Evolutionary conservation across 1,140 invertebrate species (phyloP).

Genomic region (Fragariocoptes setiger): DNA sequence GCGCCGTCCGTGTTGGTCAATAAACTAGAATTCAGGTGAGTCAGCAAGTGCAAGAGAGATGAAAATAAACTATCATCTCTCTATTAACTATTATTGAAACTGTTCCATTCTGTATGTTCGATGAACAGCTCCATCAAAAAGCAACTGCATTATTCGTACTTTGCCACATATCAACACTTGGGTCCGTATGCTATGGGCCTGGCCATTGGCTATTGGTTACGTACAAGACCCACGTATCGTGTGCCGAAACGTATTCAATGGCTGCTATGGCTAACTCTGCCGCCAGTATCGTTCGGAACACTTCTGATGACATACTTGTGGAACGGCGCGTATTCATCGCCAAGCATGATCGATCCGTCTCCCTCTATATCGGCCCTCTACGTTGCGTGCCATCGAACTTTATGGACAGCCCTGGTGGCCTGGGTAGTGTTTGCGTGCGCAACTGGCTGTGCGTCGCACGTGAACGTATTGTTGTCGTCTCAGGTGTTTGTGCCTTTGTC

Average conservation of each 20-base stretch:
- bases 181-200: constrained; percentile 10
- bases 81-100: no score
- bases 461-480: constrained; percentile 39
- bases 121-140: neutral
- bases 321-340: constrained; percentile 12
- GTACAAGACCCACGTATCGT: neutral
- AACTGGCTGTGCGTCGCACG: constrained; percentile 17
- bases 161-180: constrained; percentile 10
- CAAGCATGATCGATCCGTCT: neutral
- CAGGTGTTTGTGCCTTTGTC: constrained; percentile 45
- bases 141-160: constrained; percentile 5
- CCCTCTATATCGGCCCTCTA: constrained; percentile 20
- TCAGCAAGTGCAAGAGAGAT: no score
- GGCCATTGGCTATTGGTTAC: constrained; percentile 6
- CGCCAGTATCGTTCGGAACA: neutral
- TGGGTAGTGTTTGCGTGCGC: constrained; percentile 21
- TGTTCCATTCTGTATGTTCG: no score
- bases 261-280: constrained; percentile 2
- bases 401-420: constrained; percentile 17
- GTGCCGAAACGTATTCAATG: neutral
- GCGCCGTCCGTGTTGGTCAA: neutral
- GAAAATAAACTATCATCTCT: no score
- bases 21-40: neutral
- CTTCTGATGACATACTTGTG: constrained; percentile 9
- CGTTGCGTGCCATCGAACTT: constrained; percentile 14